Conservation (phyloP, 2,113 vertebrate species). For the Scalopus aquaticus region DNA sequence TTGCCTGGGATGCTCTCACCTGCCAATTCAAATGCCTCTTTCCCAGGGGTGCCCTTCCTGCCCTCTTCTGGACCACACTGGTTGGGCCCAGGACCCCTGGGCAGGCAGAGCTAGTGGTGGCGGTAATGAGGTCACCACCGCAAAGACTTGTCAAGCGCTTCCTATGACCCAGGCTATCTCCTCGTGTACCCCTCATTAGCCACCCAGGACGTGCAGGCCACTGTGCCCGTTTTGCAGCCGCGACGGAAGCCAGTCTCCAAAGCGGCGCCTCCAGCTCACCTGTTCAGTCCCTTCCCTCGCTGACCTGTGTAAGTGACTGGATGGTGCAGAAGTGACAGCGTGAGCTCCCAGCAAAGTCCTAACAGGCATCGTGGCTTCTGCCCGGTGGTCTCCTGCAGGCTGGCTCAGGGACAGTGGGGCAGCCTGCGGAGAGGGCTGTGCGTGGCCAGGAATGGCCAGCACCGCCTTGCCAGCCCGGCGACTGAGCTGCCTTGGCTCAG, state of each 20-base stretch:
- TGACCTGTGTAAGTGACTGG: neutral
- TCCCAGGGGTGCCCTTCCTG: neutral
- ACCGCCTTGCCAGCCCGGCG: neutral
- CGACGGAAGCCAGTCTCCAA: neutral
- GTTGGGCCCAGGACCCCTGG: too few relatives aligned
- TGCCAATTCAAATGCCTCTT: neutral
- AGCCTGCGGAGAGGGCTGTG: too few relatives aligned
- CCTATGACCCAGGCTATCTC: neutral
- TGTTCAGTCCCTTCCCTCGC: neutral
- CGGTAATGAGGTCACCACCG: too few relatives aligned
- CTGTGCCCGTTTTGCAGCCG: neutral
- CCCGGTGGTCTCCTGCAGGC: neutral
- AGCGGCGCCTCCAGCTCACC: accelerated
- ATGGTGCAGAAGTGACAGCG: neutral
- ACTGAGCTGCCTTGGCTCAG: accelerated
- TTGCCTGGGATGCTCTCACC: neutral
- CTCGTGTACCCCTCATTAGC: neutral
- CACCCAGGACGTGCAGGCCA: neutral
- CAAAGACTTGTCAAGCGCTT: neutral
- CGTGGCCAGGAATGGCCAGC: neutral
- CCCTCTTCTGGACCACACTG: too few relatives aligned
- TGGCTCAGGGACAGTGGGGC: neutral
- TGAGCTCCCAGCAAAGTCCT: too few relatives aligned
- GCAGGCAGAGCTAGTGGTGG: neutral
- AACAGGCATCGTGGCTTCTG: neutral